Conservation (phyloP, 2,888 invertebrate genomes). For the Bibio marci region DNA sequence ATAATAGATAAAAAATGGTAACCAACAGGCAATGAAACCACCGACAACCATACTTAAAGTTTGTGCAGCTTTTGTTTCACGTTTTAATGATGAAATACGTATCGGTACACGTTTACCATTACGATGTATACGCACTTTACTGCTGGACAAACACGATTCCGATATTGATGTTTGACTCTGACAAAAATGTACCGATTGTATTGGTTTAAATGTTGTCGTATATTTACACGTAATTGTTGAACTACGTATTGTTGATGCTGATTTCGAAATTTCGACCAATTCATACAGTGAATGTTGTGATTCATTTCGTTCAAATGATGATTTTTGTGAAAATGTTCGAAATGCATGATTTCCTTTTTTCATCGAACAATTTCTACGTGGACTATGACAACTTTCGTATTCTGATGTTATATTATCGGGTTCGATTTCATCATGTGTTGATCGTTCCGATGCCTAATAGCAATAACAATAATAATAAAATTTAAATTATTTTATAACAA, state of each 20-base stretch:
- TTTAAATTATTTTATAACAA: no score
- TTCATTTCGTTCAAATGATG: conserved; percentile 4
- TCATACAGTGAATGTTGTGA: conserved; percentile 7
- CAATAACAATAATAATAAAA: no score
- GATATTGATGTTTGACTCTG: conserved; percentile 2
- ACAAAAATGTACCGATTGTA: conserved; percentile 3
- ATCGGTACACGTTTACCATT: conserved; percentile 9
- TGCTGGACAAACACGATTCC: neutral
- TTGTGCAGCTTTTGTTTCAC: conserved; percentile 78
- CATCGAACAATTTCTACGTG: no score
- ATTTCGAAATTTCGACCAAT: conserved; percentile 8
- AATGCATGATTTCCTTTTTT: no score
- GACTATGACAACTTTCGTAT: conserved; percentile 21
- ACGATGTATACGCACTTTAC: conserved; percentile 1
- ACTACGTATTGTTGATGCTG: conserved; percentile 7
- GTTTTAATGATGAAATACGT: conserved; percentile 47
- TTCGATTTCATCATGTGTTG: conserved; percentile 17
- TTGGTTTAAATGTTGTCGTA: conserved; percentile 2
- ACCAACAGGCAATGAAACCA: conserved; percentile 75
- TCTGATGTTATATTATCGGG: conserved; percentile 20
- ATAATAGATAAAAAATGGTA: conserved; percentile 74
- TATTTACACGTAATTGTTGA: no score
- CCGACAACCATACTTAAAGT: conserved; percentile 76
- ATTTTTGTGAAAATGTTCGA: neutral
- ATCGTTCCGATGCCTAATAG: conserved; percentile 8